Evolutionary conservation across 2,888 invertebrate genomes (phyloP).

Genomic region (Abrostola triplasia): DNA sequence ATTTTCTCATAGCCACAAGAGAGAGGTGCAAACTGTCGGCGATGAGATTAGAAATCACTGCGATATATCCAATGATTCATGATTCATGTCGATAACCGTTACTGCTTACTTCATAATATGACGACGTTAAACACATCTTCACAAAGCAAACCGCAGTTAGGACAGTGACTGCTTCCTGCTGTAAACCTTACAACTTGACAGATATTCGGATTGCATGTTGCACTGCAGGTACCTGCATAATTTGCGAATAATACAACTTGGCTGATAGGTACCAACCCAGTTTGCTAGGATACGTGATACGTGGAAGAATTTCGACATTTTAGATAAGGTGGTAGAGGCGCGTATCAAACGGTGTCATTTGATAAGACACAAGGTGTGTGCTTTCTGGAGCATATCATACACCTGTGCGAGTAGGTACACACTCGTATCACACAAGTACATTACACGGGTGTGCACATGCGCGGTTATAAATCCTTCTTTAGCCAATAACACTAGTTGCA

Average conservation of each 20-base stretch:
- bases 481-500: not conserved
- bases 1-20: constrained; percentile 57
- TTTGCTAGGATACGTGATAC: constrained; percentile 73
- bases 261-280: constrained; percentile 32
- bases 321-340: constrained; percentile 82
- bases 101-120: constrained; percentile 4
- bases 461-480: not conserved
- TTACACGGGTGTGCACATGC: constrained; percentile 1
- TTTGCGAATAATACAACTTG: constrained; percentile 32
- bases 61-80: constrained; percentile 6
- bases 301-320: constrained; percentile 87
- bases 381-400: constrained; percentile 74
- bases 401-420: constrained; percentile 49
- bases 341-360: constrained; percentile 87
- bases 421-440: constrained; percentile 12
- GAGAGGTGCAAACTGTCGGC: constrained; percentile 2
- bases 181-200: not conserved
- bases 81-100: constrained; percentile 24
- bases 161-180: not conserved
- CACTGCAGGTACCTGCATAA: constrained; percentile 1
- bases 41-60: constrained; percentile 4
- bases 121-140: not conserved
- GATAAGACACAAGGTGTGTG: constrained; percentile 83
- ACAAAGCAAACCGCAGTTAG: not conserved
- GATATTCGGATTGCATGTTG: not conserved